Conservation (phyloP, 2,888 invertebrate genomes). For the Melolontha melolontha region DNA sequence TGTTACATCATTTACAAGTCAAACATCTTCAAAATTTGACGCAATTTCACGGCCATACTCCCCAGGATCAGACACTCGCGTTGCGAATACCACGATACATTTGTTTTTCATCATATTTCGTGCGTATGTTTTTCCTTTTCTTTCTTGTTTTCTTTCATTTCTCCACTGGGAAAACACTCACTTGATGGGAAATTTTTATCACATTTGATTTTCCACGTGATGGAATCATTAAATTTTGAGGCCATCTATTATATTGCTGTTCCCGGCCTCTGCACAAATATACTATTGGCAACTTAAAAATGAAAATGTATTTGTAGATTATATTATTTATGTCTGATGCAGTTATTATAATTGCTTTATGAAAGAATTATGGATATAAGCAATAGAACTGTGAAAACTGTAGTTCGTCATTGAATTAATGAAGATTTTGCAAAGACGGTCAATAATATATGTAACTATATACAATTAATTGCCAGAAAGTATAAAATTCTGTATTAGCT, state of each 20-base stretch:
- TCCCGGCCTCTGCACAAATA: not conserved
- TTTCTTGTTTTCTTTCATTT: not conserved
- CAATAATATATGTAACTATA: too few species aligned
- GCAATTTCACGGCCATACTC: not conserved
- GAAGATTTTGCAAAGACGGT: too few species aligned
- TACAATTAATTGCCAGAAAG: too few species aligned
- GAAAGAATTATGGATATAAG: too few species aligned
- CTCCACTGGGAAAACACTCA: conserved; percentile 16
- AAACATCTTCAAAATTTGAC: not conserved
- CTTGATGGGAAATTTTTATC: conserved; percentile 34
- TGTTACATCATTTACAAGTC: not conserved
- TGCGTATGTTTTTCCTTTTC: conserved; percentile 5
- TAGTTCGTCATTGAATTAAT: too few species aligned
- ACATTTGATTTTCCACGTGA: conserved; percentile 24
- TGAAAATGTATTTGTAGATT: too few species aligned
- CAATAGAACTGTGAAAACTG: too few species aligned
- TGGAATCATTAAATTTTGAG: conserved; percentile 20
- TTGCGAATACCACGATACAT: conserved; percentile 10
- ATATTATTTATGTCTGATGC: too few species aligned
- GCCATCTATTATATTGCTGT: conserved; percentile 1
- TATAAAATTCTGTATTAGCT: too few species aligned
- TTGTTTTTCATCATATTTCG: conserved; percentile 22
- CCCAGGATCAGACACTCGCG: not conserved
- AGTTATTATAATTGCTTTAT: too few species aligned
- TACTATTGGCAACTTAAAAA: too few species aligned